Conservation (phyloP, 2,888 invertebrate genomes). For the Heliothis peltigera region DNA sequence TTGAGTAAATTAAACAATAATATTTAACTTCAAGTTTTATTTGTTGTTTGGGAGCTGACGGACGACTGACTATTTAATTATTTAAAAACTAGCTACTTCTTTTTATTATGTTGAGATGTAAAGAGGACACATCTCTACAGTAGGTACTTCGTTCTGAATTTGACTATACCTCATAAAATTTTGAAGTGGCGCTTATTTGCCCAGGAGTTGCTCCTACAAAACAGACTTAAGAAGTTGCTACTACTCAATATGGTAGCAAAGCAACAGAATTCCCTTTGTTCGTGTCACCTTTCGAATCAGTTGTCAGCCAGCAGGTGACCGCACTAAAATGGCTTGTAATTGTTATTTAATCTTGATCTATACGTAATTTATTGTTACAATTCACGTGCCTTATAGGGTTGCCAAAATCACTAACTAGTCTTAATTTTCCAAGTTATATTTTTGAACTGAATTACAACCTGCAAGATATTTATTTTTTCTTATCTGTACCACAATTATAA, state of each 20-base stretch:
- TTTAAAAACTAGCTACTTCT: too few relatives aligned
- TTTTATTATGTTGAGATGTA: too few relatives aligned
- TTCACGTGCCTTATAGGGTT: slow-evolving; percentile 58
- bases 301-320: slow-evolving; percentile 64
- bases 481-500: too few relatives aligned
- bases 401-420: not conserved
- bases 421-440: not conserved
- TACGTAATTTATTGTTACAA: slow-evolving; percentile 59
- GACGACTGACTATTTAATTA: too few relatives aligned
- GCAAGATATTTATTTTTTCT: not conserved
- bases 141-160: too few relatives aligned
- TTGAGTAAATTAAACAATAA: too few relatives aligned
- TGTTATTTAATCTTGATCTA: slow-evolving; percentile 65
- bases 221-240: not conserved
- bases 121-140: too few relatives aligned
- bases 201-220: not conserved
- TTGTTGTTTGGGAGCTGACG: too few relatives aligned
- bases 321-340: slow-evolving; percentile 63
- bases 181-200: not conserved
- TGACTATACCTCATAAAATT: too few relatives aligned
- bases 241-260: slow-evolving; percentile 16
- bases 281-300: slow-evolving; percentile 57
- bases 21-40: too few relatives aligned
- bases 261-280: slow-evolving; percentile 47
- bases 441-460: not conserved